Evolutionary conservation across 2,888 invertebrate species (phyloP).

Genomic region (Elegia similella): DNA sequence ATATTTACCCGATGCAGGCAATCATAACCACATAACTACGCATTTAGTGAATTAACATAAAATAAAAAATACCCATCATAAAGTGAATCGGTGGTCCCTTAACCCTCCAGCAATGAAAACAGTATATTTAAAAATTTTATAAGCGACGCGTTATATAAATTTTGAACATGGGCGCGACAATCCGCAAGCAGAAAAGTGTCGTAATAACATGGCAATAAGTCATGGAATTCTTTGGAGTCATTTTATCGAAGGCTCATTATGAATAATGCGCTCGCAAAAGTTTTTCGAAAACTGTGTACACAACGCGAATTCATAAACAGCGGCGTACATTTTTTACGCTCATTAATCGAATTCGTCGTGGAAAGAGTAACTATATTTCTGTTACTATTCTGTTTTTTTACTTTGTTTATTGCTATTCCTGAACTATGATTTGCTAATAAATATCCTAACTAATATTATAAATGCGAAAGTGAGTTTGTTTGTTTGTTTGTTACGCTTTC

Average conservation of each 20-base stretch:
- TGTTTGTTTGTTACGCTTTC: too few relatives aligned
- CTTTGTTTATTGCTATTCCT: too few relatives aligned
- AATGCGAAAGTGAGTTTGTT: too few relatives aligned
- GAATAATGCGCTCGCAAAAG: conserved; percentile 69
- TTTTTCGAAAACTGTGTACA: conserved; percentile 71
- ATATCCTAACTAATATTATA: too few relatives aligned
- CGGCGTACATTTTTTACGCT: conserved; percentile 45
- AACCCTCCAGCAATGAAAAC: conserved; percentile 67
- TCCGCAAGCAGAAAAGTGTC: conserved; percentile 57
- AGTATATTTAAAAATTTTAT: conserved; percentile 53
- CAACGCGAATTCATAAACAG: conserved; percentile 68
- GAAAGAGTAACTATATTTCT: conserved; percentile 24
- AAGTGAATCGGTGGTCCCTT: conserved; percentile 61
- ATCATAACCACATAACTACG: conserved; percentile 49
- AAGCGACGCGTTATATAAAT: conserved; percentile 60
- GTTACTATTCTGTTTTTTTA: too few relatives aligned
- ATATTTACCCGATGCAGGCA: conserved; percentile 35
- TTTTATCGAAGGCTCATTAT: conserved; percentile 62
- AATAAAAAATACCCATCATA: conserved; percentile 71
- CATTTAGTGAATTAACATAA: conserved; percentile 69
- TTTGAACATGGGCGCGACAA: conserved; percentile 60
- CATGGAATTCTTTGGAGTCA: conserved; percentile 57
- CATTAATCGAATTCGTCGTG: conserved; percentile 46
- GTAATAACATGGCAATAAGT: conserved; percentile 60
- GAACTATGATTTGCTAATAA: too few relatives aligned